Evolutionary conservation across 2,113 vertebrate genomes (phyloP).

Genomic region (Parus major): DNA sequence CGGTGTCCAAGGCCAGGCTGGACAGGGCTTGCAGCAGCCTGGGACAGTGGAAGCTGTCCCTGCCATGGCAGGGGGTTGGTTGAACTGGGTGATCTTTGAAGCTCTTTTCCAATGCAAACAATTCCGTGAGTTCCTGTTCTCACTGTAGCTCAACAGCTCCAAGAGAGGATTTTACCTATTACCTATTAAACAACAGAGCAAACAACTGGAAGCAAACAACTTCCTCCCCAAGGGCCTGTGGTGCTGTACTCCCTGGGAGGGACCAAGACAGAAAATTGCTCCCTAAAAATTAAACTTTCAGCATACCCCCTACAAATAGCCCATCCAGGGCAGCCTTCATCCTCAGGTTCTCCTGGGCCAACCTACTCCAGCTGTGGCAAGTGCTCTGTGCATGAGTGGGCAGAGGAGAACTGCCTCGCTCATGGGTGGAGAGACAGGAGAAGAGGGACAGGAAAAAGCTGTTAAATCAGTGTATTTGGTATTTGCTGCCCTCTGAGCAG

Average conservation of each 20-base stretch:
- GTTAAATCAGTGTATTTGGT: background rate
- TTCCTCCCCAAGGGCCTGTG: background rate
- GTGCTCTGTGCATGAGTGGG: too few relatives aligned
- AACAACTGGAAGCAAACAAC: background rate
- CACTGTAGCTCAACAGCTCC: background rate
- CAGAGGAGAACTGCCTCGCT: background rate
- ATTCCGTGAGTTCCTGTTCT: background rate
- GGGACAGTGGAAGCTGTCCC: fast-evolving
- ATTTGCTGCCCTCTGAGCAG: background rate
- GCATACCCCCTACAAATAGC: background rate
- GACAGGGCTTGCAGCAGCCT: fast-evolving
- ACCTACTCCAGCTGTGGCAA: background rate
- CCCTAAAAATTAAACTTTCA: background rate
- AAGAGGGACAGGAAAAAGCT: background rate
- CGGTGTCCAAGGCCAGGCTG: fast-evolving
- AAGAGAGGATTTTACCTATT: background rate
- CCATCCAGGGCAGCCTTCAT: background rate
- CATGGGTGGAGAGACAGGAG: fast-evolving
- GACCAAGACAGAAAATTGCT: background rate
- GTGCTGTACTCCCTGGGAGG: background rate
- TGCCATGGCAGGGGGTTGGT: fast-evolving
- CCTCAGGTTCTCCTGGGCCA: background rate
- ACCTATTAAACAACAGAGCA: background rate
- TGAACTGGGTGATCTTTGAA: fast-evolving
- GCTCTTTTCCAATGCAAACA: background rate